Conservation (phyloP, 1,140 invertebrate species). For the Cherax quadricarinatus region DNA sequence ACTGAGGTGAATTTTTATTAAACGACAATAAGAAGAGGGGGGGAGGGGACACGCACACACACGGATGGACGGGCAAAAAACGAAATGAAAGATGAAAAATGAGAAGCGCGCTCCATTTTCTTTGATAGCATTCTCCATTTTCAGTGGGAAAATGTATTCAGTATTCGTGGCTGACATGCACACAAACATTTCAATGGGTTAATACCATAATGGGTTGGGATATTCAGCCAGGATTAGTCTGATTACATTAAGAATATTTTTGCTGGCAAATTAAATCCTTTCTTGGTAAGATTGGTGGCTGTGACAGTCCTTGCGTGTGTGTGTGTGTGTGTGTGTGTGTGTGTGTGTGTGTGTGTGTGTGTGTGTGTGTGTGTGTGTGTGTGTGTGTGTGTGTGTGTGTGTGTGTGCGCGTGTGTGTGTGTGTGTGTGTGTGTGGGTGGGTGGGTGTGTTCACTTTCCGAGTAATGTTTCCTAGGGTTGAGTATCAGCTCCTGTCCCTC, state of each 20-base stretch:
- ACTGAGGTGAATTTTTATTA: neutral
- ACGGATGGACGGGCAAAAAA: neutral
- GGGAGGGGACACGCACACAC: no score
- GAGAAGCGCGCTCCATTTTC: neutral
- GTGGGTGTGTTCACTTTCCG: neutral
- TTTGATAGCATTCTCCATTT: neutral
- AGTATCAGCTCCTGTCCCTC: no score
- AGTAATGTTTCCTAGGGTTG: neutral
- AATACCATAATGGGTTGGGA: neutral
- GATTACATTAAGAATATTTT: slow-evolving; percentile 5
- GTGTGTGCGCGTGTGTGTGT: slow-evolving; percentile 19
- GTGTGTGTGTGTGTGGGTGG: slow-evolving; percentile 10
- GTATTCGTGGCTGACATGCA: neutral
- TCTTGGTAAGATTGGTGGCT: neutral
- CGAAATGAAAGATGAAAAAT: neutral
- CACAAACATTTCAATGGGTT: neutral
- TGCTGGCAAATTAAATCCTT: neutral
- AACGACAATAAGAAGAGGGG: neutral
- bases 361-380: slow-evolving; percentile 15
- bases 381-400: slow-evolving; percentile 13
- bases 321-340: neutral
- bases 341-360: slow-evolving; percentile 18
- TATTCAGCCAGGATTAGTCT: neutral
- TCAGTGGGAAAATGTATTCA: neutral
- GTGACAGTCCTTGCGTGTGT: neutral